A percentile compares a stretch with the other conserved stretches of the same genome.
phyloP scores from a whole-genome alignment of 2,113 vertebrate genomes.

The Salminus brasiliensis region DNA sequence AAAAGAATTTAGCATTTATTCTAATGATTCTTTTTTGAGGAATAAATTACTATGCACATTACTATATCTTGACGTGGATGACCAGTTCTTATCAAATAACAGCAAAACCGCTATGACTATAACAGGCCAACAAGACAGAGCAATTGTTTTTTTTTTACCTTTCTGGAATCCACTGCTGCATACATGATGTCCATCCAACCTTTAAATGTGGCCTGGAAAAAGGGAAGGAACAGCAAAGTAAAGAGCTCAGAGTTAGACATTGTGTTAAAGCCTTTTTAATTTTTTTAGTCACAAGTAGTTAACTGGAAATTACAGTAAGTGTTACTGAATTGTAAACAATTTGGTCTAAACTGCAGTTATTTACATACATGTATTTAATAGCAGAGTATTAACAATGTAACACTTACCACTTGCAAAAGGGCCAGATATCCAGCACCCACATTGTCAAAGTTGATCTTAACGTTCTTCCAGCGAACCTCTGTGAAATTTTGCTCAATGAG shows the following conservation, averaged over 20 bases:
- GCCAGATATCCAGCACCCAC: conserved; percentile 96
- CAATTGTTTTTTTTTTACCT: conserved; percentile 70
- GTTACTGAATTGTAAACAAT: too few species aligned
- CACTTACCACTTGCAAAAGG: conserved; percentile 92
- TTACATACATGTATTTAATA: neutral
- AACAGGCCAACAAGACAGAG: neutral
- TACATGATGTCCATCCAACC: conserved; percentile 99
- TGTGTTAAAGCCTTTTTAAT: neutral
- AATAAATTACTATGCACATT: too few species aligned
- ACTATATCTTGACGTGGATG: neutral
- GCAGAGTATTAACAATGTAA: neutral
- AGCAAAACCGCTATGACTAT: neutral
- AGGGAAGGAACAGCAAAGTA: accelerated
- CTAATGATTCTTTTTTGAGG: too few species aligned
- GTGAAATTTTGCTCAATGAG: conserved; percentile 80
- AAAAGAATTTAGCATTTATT: too few species aligned
- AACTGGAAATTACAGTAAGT: too few species aligned
- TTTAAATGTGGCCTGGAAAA: conserved; percentile 92
- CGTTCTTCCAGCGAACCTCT: conserved; percentile 94
- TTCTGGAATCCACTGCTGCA: conserved; percentile 95
- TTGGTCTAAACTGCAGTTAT: neutral
- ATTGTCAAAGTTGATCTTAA: conserved; percentile 99
- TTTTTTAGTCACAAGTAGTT: neutral
- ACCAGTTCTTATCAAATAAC: neutral
- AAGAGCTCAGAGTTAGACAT: neutral